Percentiles rank a stretch among this genome's conserved stretches.
phyloP scores from a whole-genome alignment of 2,888 invertebrate species.

The Epistrophella euchroma region DNA sequence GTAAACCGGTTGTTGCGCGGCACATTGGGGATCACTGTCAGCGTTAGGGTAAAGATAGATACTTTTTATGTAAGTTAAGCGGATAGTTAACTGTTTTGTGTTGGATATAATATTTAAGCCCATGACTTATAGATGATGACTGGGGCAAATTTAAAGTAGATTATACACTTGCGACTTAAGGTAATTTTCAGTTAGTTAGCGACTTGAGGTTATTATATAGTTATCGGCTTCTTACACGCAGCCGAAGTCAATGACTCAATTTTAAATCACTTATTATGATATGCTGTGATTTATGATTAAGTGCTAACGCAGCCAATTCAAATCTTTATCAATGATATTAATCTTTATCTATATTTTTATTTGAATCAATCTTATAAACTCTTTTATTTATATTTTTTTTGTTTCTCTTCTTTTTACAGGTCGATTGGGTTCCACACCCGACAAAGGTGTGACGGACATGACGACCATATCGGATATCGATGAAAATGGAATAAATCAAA shows the following conservation, averaged over 20 bases:
- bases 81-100: slow-evolving; percentile 16
- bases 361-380: background rate
- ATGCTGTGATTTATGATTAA: too few species aligned
- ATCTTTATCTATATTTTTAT: background rate
- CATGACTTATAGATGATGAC: slow-evolving; percentile 5
- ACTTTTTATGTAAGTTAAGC: slow-evolving; percentile 6
- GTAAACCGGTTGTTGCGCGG: slow-evolving; percentile 32
- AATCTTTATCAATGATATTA: slow-evolving; percentile 2
- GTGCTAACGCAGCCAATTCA: background rate
- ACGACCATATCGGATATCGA: slow-evolving; percentile 95
- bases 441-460: slow-evolving; percentile 95
- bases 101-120: background rate
- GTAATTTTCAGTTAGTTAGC: background rate
- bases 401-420: slow-evolving; percentile 78
- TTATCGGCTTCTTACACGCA: too few species aligned
- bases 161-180: background rate
- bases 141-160: background rate
- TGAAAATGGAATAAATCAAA: slow-evolving; percentile 94
- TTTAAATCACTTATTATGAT: too few species aligned
- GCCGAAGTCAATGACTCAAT: too few species aligned
- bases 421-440: slow-evolving; percentile 80
- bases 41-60: background rate
- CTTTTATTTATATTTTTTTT: background rate
- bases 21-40: background rate
- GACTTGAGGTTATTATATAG: too few species aligned